Base-by-base conservation (phyloP, 2,797 vertebrate genomes). In the Pseudochromis fuscus region DNA sequence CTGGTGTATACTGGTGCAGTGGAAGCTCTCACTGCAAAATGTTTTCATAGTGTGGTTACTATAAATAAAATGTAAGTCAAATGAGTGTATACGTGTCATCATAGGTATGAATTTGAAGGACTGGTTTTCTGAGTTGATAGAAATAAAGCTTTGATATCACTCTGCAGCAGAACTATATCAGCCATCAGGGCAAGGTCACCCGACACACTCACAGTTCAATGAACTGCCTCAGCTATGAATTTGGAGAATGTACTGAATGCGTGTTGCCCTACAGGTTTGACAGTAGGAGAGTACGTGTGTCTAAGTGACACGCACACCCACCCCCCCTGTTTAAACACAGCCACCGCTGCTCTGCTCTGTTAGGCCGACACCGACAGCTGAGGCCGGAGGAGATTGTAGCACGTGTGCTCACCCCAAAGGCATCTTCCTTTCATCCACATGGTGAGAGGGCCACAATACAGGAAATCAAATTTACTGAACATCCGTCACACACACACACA, bases 341-440 rank as follows among this genome's bases (percentile, higher is more conserved):
- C 53, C 71, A 6, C 79, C n/a, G n/a, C 64, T 48, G 60, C 24
- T 68, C 40, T 38, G 74, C 73, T 73, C 58, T 46, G 67, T 76
- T 44, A 69, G 77, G 72, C 77, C 23, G 5, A 64, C 71, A 67
- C 72, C 82, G 72, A 93, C 92, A 94, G 93, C 93, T 93, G 92
- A 90, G 49, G 78, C 70, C 81, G 2, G 73, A 49, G 61, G 66
- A 75, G 83, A 84, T 83, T 85, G 81, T 30, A 73, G 78, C 85
- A 86, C 51, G 55, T 90, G 88, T 75, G 81, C 85, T 92, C 92
- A 94, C 81, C 75, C 77, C 79, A 86, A 91, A 91, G 89, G 87
- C 91, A 92, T 92, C 80, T 70, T 72, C 67, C 85, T 84, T 87
- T 83, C 46, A 76, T 91, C 87, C 72, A 59, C 57, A 61, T 45